Base-by-base conservation (phyloP, 2,113 vertebrate genomes). In the Nematolebias whitei region DNA sequence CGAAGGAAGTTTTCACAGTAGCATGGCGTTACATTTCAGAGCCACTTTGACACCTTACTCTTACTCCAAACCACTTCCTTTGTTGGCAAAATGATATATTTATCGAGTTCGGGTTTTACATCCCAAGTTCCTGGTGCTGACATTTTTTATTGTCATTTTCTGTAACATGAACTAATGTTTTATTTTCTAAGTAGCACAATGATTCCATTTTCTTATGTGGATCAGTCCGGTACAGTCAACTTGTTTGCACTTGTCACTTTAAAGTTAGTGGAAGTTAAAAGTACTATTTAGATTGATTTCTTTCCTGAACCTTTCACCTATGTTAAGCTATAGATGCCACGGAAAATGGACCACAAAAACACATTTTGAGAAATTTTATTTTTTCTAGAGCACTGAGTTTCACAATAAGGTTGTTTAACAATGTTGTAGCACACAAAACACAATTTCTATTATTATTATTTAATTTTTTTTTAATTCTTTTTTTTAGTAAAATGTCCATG, bases 201-300 rank as follows among this genome's bases (percentile, higher is more conserved):
- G 65, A 67, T 68, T 65, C 20, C 51, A 47, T 68, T 23, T 15
- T 64, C 1, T 48, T 53, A 16, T 72, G 53, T 55, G 1, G 14
- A 60, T 43, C 38, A 63, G 19, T 29, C 29, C 13, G 47, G 53
- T 77, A 59, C 56, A 53, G 43, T 57, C 66, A 56, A 63, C 51
- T 45, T 59, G 40, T 85, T 83, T 85, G 88, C 89, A 89, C 86
- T 80, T 50, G 88, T 83, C 89, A 91, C 89, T 91, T 89, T 91
- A 63, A 74, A 61, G 24, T 45, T 49, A 50, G 29, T 54, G 32
- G 45, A n/a, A 18, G 43, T 43, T 52, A 9, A n/a, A 3, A 4
- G 44, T 35, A 35, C 32, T 9, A 35, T 8, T 35, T 35, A 35
- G 32, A 35, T 35, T 35, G 5, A 0, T 35, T 35, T 35, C 9